Conservation (phyloP, 2,797 vertebrate species). For the Oryzias dopingdopingensis region DNA sequence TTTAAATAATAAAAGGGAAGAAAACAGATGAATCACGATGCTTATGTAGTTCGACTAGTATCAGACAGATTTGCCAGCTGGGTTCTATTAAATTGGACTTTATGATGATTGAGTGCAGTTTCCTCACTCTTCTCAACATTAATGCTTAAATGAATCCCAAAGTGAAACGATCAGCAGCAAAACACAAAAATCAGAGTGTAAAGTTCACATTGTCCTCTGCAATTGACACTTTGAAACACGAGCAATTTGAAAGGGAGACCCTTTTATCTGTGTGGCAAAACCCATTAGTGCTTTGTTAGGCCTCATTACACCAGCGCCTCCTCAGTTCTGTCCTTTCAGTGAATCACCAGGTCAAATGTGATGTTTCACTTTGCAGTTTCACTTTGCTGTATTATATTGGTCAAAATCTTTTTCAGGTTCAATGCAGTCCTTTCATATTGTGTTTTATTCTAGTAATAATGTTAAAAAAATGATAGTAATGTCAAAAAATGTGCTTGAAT, state of each 20-base stretch:
- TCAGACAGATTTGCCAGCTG: too few species aligned
- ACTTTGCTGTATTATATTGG: slow-evolving; percentile 19
- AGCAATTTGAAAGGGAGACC: slow-evolving; percentile 45
- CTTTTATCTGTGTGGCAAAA: slow-evolving; percentile 35
- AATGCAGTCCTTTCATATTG: slow-evolving; percentile 2
- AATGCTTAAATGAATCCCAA: background rate
- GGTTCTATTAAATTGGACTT: background rate
- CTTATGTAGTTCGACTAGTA: too few species aligned
- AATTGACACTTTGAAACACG: slow-evolving; percentile 37
- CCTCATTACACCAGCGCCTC: slow-evolving; percentile 43
- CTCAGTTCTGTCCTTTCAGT: slow-evolving; percentile 17
- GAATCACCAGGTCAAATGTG: slow-evolving; percentile 19
- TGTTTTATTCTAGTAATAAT: background rate
- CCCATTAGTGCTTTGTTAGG: slow-evolving; percentile 37
- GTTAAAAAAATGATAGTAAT: slow-evolving; percentile 2
- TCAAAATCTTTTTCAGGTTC: slow-evolving; percentile 5
- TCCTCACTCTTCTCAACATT: slow-evolving; percentile 4
- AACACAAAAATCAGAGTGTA: slow-evolving; percentile 5
- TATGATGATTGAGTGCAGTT: slow-evolving; percentile 2
- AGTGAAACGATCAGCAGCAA: background rate
- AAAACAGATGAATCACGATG: background rate
- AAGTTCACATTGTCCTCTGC: slow-evolving; percentile 37
- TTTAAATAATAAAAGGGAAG: slow-evolving; percentile 30
- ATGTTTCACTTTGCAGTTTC: slow-evolving; percentile 16
- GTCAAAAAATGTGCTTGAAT: background rate